A percentile compares a stretch with the other conserved stretches of the same genome.
Conservation (phyloP, 2,797 vertebrate genomes). For the Alcedo atthis region DNA sequence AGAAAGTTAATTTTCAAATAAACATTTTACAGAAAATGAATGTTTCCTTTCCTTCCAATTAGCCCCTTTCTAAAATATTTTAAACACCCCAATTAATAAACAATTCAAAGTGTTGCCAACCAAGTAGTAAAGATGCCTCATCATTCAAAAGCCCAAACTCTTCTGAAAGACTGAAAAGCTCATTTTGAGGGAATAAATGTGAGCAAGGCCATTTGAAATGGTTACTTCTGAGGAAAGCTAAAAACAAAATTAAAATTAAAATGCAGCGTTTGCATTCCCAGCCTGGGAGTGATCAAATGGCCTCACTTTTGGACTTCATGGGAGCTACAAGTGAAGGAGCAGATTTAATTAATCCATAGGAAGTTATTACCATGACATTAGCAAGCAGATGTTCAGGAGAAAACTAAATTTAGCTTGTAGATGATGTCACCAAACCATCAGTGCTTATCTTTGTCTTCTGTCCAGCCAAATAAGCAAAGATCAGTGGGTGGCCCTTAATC, state of each 20-base stretch:
- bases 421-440: no score
- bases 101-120: background rate
- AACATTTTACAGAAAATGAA: background rate
- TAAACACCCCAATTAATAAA: background rate
- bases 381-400: no score
- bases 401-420: no score
- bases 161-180: background rate
- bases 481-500: no score
- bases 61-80: background rate
- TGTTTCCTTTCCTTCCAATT: background rate
- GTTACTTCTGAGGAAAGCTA: conserved; percentile 10
- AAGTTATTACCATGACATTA: no score
- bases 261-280: background rate
- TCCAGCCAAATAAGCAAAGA: no score
- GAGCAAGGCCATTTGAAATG: conserved; percentile 12
- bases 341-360: conserved; percentile 72
- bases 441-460: no score
- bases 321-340: conserved; percentile 68
- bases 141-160: background rate
- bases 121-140: background rate
- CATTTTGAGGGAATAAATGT: conserved; percentile 14
- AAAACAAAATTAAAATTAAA: conserved; percentile 33
- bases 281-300: background rate
- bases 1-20: background rate
- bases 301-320: conserved; percentile 31